A percentile compares a stretch with the other conserved stretches of the same genome.
These are phyloP conservation scores for Agrilus mali DNA, from an alignment of 2,888 invertebrate species.

Conservation along the genomic window DNA sequence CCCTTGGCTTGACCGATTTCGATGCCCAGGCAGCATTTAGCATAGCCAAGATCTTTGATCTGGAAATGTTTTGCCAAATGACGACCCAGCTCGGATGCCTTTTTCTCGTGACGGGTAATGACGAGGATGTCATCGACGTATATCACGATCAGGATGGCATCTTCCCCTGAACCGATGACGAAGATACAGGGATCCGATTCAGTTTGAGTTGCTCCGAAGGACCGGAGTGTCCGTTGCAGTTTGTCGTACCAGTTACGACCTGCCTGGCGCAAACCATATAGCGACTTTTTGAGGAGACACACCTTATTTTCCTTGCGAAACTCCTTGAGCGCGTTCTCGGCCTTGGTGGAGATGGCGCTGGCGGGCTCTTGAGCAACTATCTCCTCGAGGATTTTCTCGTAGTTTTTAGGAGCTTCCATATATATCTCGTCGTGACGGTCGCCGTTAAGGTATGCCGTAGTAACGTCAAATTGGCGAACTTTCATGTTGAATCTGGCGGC, in stretches of 20 bases:
- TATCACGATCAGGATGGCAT: conserved; percentile 9
- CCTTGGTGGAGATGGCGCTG: background rate
- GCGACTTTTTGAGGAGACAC: conserved; percentile 12
- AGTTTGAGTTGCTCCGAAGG: conserved; percentile 9
- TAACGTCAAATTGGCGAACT: conserved; percentile 14
- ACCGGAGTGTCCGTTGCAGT: conserved; percentile 9
- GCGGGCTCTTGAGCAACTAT: no score
- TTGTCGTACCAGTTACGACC: conserved; percentile 15
- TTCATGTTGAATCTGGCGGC: conserved; percentile 12
- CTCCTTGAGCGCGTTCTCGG: background rate
- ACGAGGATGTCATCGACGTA: conserved; percentile 18
- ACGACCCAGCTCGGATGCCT: background rate
- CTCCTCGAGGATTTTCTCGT: background rate
- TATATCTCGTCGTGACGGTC: conserved; percentile 11
- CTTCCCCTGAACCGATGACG: conserved; percentile 6
- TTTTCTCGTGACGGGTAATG: background rate
- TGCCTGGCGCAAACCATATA: no score
- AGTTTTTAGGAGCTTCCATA: conserved; percentile 10
- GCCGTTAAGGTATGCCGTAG: conserved; percentile 13
- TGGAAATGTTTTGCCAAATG: background rate
- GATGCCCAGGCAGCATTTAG: conserved; percentile 1
- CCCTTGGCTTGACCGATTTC: background rate
- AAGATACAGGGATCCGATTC: conserved; percentile 15
- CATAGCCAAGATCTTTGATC: conserved; percentile 2
- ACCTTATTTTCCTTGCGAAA: conserved; percentile 10